Conservation (phyloP, 2,888 invertebrate species). For the Itoplectis maculator region DNA sequence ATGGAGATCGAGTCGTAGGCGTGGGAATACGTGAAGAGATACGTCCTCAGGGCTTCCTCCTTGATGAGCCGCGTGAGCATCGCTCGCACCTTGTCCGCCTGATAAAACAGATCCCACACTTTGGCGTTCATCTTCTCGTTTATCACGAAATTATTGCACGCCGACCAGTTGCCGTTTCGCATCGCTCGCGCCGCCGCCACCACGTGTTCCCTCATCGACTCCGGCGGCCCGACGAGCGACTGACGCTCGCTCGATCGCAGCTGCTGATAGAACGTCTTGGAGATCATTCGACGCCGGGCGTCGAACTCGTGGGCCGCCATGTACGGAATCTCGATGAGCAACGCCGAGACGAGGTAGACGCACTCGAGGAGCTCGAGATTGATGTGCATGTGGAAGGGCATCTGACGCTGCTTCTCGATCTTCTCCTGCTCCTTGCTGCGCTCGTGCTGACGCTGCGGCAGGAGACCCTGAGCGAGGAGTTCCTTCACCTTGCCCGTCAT, state of each 20-base stretch:
- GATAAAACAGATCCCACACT: slow-evolving; percentile 98
- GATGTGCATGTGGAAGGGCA: slow-evolving; percentile 99
- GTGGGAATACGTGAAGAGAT: slow-evolving; percentile 98
- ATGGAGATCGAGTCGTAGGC: slow-evolving; percentile 99
- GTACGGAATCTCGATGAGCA: slow-evolving; percentile 99
- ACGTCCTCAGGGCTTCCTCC: slow-evolving; percentile 98
- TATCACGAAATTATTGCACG: slow-evolving; percentile 97
- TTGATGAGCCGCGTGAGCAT: slow-evolving; percentile 98
- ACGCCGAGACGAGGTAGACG: slow-evolving; percentile 99
- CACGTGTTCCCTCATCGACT: slow-evolving; percentile 99
- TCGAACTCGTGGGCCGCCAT: slow-evolving; percentile 99
- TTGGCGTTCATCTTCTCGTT: slow-evolving; percentile 99
- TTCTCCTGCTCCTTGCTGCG: slow-evolving; percentile 99
- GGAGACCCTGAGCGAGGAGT: slow-evolving; percentile 95
- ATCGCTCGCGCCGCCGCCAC: slow-evolving; percentile 99
- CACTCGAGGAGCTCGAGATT: slow-evolving; percentile 99
- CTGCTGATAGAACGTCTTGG: slow-evolving; percentile 99
- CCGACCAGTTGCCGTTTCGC: slow-evolving; percentile 99
- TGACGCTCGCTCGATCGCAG: slow-evolving; percentile 97
- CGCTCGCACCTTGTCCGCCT: slow-evolving; percentile 93
- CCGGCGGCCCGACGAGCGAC: slow-evolving; percentile 97
- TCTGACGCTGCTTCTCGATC: slow-evolving; percentile 98
- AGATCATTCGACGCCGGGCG: slow-evolving; percentile 97
- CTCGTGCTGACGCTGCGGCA: slow-evolving; percentile 96
- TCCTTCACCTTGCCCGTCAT: slow-evolving; percentile 99